A percentile compares a stretch with the other conserved stretches of the same genome.
These are phyloP conservation scores for Tamias sibiricus DNA, from an alignment of 2,113 vertebrate genomes.

Conservation along the genomic window DNA sequence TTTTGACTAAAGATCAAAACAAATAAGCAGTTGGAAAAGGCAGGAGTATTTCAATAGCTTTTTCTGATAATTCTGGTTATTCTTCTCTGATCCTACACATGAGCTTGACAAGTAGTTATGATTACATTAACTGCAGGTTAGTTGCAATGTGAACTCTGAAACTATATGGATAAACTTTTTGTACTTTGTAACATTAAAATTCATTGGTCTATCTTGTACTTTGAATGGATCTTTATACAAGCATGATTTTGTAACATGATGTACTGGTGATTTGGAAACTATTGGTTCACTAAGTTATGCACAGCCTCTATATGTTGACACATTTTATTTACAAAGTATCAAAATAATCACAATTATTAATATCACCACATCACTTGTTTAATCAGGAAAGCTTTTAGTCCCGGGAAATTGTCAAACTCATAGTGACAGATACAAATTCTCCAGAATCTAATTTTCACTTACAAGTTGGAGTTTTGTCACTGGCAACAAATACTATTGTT, in stretches of 20 bases:
- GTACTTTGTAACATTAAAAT: conserved; percentile 50
- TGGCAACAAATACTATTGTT: conserved; percentile 50
- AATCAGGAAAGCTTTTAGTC: conserved; percentile 51
- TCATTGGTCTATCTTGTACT: conserved; percentile 19
- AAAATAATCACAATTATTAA: conserved; percentile 68
- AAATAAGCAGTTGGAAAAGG: conserved; percentile 13
- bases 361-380: conserved; percentile 40
- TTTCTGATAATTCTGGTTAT: conserved; percentile 10
- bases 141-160: conserved; percentile 52
- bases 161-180: conserved; percentile 11
- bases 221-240: conserved; percentile 48
- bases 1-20: conserved; percentile 61
- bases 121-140: conserved; percentile 49
- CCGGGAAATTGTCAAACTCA: conserved; percentile 6
- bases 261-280: conserved; percentile 25
- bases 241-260: conserved; percentile 34
- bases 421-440: conserved; percentile 29
- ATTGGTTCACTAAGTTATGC: not conserved
- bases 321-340: conserved; percentile 51
- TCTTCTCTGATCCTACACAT: conserved; percentile 4
- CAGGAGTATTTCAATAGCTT: conserved; percentile 22
- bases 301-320: conserved; percentile 35
- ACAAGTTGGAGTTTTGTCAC: conserved; percentile 45
- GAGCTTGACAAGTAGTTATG: not conserved
- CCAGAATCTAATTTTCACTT: conserved; percentile 56